Evolutionary conservation across 1,140 invertebrate species (phyloP).

Genomic region (Aethina tumida): DNA sequence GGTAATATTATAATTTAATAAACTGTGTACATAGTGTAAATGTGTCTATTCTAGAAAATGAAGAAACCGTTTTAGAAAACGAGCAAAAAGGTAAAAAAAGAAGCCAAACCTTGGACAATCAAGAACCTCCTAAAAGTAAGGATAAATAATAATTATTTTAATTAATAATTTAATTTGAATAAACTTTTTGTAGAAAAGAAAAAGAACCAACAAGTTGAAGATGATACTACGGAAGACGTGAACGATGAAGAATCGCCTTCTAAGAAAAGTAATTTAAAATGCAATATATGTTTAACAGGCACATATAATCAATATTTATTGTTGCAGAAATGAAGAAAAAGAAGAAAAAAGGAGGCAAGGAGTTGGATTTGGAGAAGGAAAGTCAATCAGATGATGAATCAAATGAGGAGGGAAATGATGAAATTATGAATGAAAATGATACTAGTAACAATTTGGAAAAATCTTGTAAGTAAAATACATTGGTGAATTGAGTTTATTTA

Average conservation of each 20-base stretch:
- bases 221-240: neutral
- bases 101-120: slow-evolving; percentile 15
- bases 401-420: slow-evolving; percentile 2
- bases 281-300: neutral
- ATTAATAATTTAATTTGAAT: slow-evolving; percentile 2
- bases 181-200: slow-evolving; percentile 1
- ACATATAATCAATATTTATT: neutral
- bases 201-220: slow-evolving; percentile 4
- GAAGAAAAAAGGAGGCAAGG: neutral
- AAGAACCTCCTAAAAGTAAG: slow-evolving; percentile 15
- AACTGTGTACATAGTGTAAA: slow-evolving; percentile 4
- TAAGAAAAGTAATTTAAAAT: too few species aligned
- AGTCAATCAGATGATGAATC: too few species aligned
- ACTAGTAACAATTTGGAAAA: neutral
- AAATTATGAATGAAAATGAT: neutral
- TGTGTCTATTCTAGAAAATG: slow-evolving; percentile 1
- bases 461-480: slow-evolving; percentile 1
- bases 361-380: too few species aligned
- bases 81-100: slow-evolving; percentile 10
- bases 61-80: slow-evolving; percentile 6
- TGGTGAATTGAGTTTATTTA: neutral
- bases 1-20: slow-evolving; percentile 11
- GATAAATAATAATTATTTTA: slow-evolving; percentile 8
- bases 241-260: too few species aligned
- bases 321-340: neutral